phyloP scores from a whole-genome alignment of 2,888 invertebrate species.

The Epinotia bilunana region DNA sequence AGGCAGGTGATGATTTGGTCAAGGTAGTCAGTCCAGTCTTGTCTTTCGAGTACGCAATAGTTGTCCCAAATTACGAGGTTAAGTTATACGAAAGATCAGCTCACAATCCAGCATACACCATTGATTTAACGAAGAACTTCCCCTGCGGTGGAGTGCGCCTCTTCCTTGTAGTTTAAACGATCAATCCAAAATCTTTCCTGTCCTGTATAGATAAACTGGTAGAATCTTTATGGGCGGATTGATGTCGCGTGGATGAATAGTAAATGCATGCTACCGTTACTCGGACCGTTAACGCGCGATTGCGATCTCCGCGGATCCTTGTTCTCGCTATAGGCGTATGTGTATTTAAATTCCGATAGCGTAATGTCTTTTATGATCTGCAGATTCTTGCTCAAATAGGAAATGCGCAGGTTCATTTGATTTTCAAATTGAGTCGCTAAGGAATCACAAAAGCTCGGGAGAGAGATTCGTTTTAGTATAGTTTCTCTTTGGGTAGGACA shows the following conservation, averaged over 20 bases:
- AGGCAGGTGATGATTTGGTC: neutral
- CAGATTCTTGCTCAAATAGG: neutral
- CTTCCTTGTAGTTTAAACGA: too few species aligned
- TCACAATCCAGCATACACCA: too few species aligned
- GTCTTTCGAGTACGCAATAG: neutral
- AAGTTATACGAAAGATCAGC: too few species aligned
- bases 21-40: neutral
- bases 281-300: slow-evolving; percentile 72
- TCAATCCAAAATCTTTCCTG: too few species aligned
- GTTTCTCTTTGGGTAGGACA: too few species aligned
- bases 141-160: too few species aligned
- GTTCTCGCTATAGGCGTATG: slow-evolving; percentile 6
- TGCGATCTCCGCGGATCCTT: slow-evolving; percentile 61
- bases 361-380: slow-evolving; percentile 1
- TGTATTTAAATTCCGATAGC: slow-evolving; percentile 4
- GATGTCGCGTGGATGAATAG: slow-evolving; percentile 73
- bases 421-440: neutral
- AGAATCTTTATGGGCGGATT: slow-evolving; percentile 70
- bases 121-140: too few species aligned
- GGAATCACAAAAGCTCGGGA: neutral
- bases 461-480: too few species aligned
- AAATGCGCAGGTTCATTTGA: slow-evolving; percentile 1
- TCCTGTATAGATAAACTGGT: neutral
- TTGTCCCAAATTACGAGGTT: neutral
- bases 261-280: slow-evolving; percentile 76